phyloP scores from a whole-genome alignment of 92 coral and sea anemone genomes.

The Epizoanthus illoricatus region DNA sequence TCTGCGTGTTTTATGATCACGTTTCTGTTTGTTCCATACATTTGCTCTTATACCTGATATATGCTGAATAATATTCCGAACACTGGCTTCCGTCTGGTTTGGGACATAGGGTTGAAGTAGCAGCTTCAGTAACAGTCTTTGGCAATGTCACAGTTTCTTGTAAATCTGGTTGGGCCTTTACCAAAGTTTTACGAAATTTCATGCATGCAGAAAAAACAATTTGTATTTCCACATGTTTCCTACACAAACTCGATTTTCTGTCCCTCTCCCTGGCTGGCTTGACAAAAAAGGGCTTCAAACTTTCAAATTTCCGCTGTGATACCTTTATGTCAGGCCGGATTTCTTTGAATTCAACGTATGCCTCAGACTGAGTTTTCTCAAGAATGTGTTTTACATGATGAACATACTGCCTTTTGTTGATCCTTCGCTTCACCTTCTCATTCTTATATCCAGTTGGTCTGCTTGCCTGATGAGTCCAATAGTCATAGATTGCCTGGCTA shows the following conservation, averaged over 20 bases:
- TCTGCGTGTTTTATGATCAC: too few species aligned
- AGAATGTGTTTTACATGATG: slow-evolving; percentile 45
- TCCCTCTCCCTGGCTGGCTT: slow-evolving; percentile 1
- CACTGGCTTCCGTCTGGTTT: slow-evolving; percentile 3
- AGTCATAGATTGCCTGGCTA: slow-evolving; percentile 25
- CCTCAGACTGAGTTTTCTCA: slow-evolving; percentile 38
- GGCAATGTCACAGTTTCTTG: not conserved
- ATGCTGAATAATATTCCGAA: too few species aligned
- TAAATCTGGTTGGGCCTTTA: not conserved
- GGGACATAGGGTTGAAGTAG: slow-evolving; percentile 6
- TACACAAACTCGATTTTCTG: slow-evolving; percentile 2
- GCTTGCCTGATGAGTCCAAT: slow-evolving; percentile 43
- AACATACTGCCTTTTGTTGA: slow-evolving; percentile 38
- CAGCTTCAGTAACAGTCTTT: slow-evolving; percentile 16
- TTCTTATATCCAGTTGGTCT: slow-evolving; percentile 39
- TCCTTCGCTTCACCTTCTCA: slow-evolving; percentile 36
- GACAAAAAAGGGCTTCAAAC: slow-evolving; percentile 17
- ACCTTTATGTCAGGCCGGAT: slow-evolving; percentile 26
- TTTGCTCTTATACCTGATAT: too few species aligned
- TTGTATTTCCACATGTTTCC: slow-evolving; percentile 17
- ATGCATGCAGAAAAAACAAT: slow-evolving; percentile 9
- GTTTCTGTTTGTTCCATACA: too few species aligned
- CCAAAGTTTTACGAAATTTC: not conserved
- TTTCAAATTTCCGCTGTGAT: slow-evolving; percentile 19
- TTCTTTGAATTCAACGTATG: slow-evolving; percentile 14